Percentiles rank a stretch among this genome's conserved stretches.
These are phyloP conservation scores for Buathra laborator DNA, from an alignment of 2,888 invertebrate genomes.

Conservation along the genomic window DNA sequence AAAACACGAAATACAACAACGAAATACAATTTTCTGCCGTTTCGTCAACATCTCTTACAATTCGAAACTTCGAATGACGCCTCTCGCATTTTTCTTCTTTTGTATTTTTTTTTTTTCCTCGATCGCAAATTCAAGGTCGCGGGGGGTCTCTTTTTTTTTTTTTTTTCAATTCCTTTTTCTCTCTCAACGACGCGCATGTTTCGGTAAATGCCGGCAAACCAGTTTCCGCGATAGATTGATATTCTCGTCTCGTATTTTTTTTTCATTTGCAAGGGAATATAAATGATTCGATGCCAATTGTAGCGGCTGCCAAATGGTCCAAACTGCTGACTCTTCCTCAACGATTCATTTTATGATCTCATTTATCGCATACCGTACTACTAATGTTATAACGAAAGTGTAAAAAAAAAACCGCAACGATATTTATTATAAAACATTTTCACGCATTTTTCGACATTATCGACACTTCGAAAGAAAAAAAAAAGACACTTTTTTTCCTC, in stretches of 20 bases:
- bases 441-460: conserved; percentile 49
- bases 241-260: conserved; percentile 18
- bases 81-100: neutral
- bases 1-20: neutral
- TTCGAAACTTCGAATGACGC: neutral
- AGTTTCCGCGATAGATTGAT: neutral
- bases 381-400: conserved; percentile 29
- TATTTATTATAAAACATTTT: conserved; percentile 32
- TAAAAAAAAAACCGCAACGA: conserved; percentile 21
- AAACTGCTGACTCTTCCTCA: conserved; percentile 46
- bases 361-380: conserved; percentile 26
- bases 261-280: conserved; percentile 11
- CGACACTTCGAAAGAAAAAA: conserved; percentile 20
- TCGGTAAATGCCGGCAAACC: conserved; percentile 6
- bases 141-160: neutral
- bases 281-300: conserved; percentile 36
- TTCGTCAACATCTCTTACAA: conserved; percentile 5
- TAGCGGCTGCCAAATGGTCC: conserved; percentile 27
- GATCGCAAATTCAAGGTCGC: conserved; percentile 17
- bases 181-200: conserved; percentile 20
- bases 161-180: neutral
- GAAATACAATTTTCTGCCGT: neutral
- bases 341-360: conserved; percentile 41
- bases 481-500: conserved; percentile 40
- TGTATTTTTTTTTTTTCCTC: conserved; percentile 4